Evolutionary conservation across 2,797 vertebrate genomes (phyloP).

Genomic region (Choloepus didactylus): DNA sequence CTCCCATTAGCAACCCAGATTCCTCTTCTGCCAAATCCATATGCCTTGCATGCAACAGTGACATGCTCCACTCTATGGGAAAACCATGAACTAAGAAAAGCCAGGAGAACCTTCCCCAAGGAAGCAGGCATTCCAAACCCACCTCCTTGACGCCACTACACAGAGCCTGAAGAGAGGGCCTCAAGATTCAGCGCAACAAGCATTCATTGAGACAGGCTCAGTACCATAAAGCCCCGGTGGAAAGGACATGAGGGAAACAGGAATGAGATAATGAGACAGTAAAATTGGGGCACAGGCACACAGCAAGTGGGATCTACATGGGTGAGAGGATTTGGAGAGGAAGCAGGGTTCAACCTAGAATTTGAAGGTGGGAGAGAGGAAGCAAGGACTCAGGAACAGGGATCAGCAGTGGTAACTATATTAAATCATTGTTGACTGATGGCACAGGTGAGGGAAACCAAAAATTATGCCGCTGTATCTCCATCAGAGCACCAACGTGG

Average conservation of each 20-base stretch:
- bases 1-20: not conserved
- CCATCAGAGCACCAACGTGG: not conserved
- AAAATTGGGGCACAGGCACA: not conserved
- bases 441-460: not conserved
- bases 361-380: not conserved
- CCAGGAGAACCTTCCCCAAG: not conserved
- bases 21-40: not conserved
- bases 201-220: not conserved
- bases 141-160: not conserved
- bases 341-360: not conserved
- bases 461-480: not conserved
- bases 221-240: not conserved
- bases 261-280: not conserved
- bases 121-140: not conserved
- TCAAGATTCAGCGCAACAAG: not conserved
- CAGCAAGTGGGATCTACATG: not conserved
- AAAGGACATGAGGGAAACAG: not conserved
- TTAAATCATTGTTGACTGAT: not conserved
- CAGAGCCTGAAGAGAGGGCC: not conserved
- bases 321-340: not conserved
- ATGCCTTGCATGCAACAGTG: not conserved
- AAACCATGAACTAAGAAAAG: not conserved
- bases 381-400: not conserved
- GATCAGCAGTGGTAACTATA: not conserved
- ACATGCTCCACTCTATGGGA: not conserved